A percentile compares a stretch with the other conserved stretches of the same genome.
phyloP scores from a whole-genome alignment of 2,113 vertebrate genomes.

The Zosterops japonicus region DNA sequence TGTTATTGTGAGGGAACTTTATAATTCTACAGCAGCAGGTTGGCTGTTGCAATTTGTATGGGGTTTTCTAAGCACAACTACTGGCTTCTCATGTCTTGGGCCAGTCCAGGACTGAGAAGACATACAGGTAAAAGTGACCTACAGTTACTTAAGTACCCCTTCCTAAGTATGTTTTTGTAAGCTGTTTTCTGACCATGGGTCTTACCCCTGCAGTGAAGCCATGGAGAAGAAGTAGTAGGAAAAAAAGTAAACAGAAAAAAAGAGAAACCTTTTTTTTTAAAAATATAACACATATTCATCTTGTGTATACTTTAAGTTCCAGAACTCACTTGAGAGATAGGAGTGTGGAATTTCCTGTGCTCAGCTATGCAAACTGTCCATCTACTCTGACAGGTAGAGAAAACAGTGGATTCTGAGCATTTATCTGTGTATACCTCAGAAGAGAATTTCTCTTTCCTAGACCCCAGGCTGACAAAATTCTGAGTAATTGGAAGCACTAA shows the following conservation, averaged over 20 bases:
- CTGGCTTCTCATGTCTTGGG: background rate
- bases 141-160: background rate
- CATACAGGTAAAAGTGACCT: background rate
- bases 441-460: background rate
- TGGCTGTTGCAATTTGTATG: background rate
- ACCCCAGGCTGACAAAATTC: background rate
- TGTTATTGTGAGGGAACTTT: background rate
- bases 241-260: background rate
- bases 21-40: background rate
- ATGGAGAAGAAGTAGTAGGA: background rate
- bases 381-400: background rate
- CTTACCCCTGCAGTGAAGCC: background rate
- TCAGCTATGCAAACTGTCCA: background rate
- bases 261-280: background rate
- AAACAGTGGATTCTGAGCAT: background rate
- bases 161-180: background rate
- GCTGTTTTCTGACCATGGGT: background rate
- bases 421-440: background rate
- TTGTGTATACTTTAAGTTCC: background rate
- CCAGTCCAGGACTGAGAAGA: background rate
- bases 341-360: background rate
- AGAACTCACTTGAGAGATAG: background rate
- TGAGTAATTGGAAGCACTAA: background rate
- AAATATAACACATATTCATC: background rate
- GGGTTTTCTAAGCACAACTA: background rate